Evolutionary conservation across 2,113 vertebrate species (phyloP).

Genomic region (Mesocricetus auratus): DNA sequence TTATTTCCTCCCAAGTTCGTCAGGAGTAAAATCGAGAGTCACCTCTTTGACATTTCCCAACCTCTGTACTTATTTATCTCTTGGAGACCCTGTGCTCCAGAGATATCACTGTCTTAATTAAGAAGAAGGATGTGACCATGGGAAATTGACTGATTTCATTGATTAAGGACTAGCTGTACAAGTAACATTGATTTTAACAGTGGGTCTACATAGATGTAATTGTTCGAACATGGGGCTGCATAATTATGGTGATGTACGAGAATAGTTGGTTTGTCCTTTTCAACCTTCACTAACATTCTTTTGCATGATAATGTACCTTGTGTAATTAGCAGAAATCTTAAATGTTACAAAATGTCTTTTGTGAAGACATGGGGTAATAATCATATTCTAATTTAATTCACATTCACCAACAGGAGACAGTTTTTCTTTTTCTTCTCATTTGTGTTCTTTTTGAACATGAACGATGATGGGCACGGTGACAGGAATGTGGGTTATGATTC

Average conservation of each 20-base stretch:
- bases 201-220: constrained; percentile 96
- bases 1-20: constrained; percentile 89
- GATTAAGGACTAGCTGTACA: constrained; percentile 94
- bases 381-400: constrained; percentile 88
- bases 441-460: constrained; percentile 41
- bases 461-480: neutral
- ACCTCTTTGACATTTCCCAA: constrained; percentile 92
- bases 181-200: constrained; percentile 95
- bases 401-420: constrained; percentile 85
- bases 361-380: constrained; percentile 88
- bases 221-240: constrained; percentile 92
- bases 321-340: constrained; percentile 91
- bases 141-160: constrained; percentile 95
- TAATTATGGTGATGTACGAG: constrained; percentile 92
- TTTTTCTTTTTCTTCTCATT: constrained; percentile 80
- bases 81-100: constrained; percentile 90
- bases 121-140: constrained; percentile 94
- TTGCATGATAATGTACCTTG: constrained; percentile 91
- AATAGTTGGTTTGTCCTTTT: constrained; percentile 92
- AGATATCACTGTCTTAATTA: constrained; percentile 98
- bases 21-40: constrained; percentile 90
- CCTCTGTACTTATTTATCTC: constrained; percentile 94
- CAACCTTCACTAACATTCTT: constrained; percentile 92
- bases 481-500: constrained; percentile 19
- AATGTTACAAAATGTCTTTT: constrained; percentile 91